Conservation (phyloP, 2,888 invertebrate species). For the Bursaphelenchus okinawaensis region DNA sequence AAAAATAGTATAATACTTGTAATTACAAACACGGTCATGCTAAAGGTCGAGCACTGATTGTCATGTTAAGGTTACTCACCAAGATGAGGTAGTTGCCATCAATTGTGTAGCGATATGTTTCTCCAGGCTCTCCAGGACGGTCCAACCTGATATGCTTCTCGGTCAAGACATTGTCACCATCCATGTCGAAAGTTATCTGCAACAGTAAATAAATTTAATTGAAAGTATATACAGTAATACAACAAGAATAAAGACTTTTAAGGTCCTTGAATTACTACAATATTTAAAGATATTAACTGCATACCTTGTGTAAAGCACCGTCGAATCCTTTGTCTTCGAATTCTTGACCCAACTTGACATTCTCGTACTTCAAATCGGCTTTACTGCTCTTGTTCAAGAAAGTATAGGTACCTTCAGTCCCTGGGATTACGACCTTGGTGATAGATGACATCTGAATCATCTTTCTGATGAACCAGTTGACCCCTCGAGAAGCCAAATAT, state of each 20-base stretch:
- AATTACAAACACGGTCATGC: too few species aligned
- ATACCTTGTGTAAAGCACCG: conserved; percentile 41
- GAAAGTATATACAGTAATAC: too few species aligned
- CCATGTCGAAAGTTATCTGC: conserved; percentile 48
- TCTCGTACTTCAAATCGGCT: conserved; percentile 41
- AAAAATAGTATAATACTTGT: too few species aligned
- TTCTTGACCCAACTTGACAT: conserved; percentile 44
- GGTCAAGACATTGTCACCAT: conserved; percentile 34
- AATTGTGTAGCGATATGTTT: conserved; percentile 50
- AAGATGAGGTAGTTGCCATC: conserved; percentile 49
- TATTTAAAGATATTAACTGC: background rate
- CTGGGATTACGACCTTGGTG: conserved; percentile 40
- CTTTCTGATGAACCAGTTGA: conserved; percentile 35
- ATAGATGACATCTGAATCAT: conserved; percentile 52
- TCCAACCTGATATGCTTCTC: conserved; percentile 53
- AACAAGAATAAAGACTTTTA: too few species aligned
- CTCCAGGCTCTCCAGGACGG: conserved; percentile 46
- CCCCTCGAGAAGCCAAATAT: conserved; percentile 34
- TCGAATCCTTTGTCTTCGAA: conserved; percentile 54
- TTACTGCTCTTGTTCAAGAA: conserved; percentile 47
- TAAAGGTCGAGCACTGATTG: too few species aligned
- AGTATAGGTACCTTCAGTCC: conserved; percentile 31
- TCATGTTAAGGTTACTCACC: too few species aligned
- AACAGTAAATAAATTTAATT: too few species aligned
- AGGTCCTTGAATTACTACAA: background rate